Base-by-base conservation (phyloP, 1,140 invertebrate species). In the Nephila pilipes region DNA sequence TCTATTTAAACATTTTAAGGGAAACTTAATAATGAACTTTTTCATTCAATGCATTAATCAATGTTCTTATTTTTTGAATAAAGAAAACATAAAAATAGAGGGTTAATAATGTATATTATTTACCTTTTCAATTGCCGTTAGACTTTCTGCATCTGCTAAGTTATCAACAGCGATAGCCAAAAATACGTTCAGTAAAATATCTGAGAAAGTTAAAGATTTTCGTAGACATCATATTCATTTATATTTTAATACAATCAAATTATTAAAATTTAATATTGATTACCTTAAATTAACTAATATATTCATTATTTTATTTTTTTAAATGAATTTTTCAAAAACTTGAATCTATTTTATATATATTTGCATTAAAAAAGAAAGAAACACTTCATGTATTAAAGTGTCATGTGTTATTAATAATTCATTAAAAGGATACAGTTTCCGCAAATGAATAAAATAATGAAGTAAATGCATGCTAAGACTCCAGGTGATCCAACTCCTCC, bases 111-210 rank as follows among this genome's bases (percentile, higher is more conserved):
- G 6, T 46, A 46, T 29, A 57, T n/a, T 18, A 32, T 22, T 38
- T 92, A 94, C 98, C 96, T 99, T 98, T 96, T 99, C 98, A 93
- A 99, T 98, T 55, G 97, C 97, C 16, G 98, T 99, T 65, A 99
- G 96, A 63, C 98, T 99, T 96, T 99, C 99, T 36, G 99, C 99
- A 96, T 99, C 99, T 58, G 99, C 99, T 95, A 99, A 97, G 96
- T 99, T 99, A 95, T 99, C 99, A 10, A 99, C 99, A 95, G 99
- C 99, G 96, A 99, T 99, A 96, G 99, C 99, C 98, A 99, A 99
- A 98, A 99, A 99, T 94, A 99, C 99, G 95, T 99, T 99, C 95
- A 99, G 96, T 93, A 99, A 96, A 95, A 99, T 99, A 96, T 99
- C 94, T 94, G 54, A 36, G 54, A n/a, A 20, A 57, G 85, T 93